Conservation (phyloP, 1,140 invertebrate genomes). For the Zaprionus vittiger region DNA sequence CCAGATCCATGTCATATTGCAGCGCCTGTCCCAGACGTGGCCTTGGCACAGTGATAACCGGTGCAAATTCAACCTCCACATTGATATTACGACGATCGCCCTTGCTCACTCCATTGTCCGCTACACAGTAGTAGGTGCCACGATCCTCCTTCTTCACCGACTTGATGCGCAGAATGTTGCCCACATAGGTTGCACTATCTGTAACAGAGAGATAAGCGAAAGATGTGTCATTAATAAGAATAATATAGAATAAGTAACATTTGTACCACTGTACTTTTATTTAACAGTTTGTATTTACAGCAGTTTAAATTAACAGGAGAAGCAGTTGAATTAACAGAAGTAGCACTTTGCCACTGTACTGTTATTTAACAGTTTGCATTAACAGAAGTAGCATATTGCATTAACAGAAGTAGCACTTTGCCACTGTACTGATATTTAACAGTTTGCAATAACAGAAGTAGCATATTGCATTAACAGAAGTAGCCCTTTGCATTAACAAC, state of each 20-base stretch:
- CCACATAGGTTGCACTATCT: slow-evolving; percentile 87
- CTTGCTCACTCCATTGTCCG: slow-evolving; percentile 95
- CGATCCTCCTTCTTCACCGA: slow-evolving; percentile 93
- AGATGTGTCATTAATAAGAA: slow-evolving; percentile 15
- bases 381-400: no score
- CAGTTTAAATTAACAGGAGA: no score
- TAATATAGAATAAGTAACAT: background rate
- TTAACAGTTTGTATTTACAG: no score
- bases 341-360: no score
- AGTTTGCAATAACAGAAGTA: no score
- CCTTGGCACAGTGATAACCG: slow-evolving; percentile 92
- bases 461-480: no score
- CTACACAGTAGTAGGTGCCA: slow-evolving; percentile 97
- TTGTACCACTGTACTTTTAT: no score
- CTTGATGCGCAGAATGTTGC: slow-evolving; percentile 93
- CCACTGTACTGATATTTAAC: no score
- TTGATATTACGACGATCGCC: slow-evolving; percentile 94
- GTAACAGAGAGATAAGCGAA: slow-evolving; percentile 39
- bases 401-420: no score
- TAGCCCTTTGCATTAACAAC: no score
- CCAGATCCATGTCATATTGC: slow-evolving; percentile 96
- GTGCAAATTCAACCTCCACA: slow-evolving; percentile 94
- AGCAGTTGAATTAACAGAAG: no score
- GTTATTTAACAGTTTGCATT: no score
- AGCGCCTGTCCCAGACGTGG: slow-evolving; percentile 93